Base-by-base conservation (phyloP, 2,113 vertebrate genomes). In the Thalassarche chlororhynchos region DNA sequence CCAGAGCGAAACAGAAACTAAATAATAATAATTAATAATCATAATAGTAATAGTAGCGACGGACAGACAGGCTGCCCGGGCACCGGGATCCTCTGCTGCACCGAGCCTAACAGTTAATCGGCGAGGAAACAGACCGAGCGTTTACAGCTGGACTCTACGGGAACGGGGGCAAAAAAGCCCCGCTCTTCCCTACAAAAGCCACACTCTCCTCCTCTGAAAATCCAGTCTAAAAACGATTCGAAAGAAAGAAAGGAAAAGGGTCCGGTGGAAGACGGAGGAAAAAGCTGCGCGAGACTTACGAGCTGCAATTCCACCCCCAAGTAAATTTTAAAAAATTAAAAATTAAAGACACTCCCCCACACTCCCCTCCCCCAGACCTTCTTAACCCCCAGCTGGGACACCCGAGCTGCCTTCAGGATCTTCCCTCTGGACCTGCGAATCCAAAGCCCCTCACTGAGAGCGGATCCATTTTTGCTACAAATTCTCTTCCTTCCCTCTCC, bases 1-100 rank as follows among this genome's bases (percentile, higher is more conserved):
- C 84, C 93, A 54, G 95, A 97, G 91, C 74, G 97, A 98, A 98
- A 98, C 49, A 98, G 98, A 98, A 98, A 98, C 96, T 98, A 98
- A 98, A 87, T 42, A 38, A 46, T 84, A 92, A 20, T 42, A 23
- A 15, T 42, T 29, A 2, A 36, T 28, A 25, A 3, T 47, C 60
- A 11, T 15, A 31, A 34, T 26, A 68, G 13, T 24, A 32, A 9
- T 10, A 54, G 15, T 7, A 36, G 46, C 25, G 46, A 26, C 68
- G 32, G 8, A n/a, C 26, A 4, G 74, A 13, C 21, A 5, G 54
- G 69, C 36, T n/a, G 62, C n/a, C 57, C 71, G 46, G 61, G 57
- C 55, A 34, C 44, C 60, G 44, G 61, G 76, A 38, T 25, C 70
- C 38, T 14, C 57, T 12, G 79, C 55, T 11, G 72, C 87, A 23